These are phyloP conservation scores for Drosophila mojavensis DNA, from an alignment of 1,140 invertebrate genomes.

Conservation along the genomic window DNA sequence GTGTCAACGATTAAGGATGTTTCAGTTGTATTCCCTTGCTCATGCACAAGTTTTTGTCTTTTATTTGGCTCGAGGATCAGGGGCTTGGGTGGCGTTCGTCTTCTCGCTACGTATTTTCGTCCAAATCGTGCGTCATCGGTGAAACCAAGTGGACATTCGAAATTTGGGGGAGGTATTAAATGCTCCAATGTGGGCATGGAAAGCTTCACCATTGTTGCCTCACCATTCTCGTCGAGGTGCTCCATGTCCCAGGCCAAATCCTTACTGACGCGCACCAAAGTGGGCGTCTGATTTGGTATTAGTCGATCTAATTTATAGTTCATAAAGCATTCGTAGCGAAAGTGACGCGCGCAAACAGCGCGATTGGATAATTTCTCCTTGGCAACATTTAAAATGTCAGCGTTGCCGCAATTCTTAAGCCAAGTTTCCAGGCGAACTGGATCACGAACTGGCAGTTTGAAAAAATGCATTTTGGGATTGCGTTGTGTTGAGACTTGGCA, in stretches of 20 bases:
- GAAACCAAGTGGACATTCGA: constrained; percentile 56
- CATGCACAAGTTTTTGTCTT: constrained; percentile 22
- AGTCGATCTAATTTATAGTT: constrained; percentile 82
- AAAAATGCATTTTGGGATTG: constrained; percentile 84
- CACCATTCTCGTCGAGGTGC: constrained; percentile 48
- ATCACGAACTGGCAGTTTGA: constrained; percentile 84
- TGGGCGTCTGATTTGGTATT: constrained; percentile 54
- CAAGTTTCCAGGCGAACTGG: constrained; percentile 78
- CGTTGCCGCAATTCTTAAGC: constrained; percentile 78
- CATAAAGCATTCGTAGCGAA: constrained; percentile 84
- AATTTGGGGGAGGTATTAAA: constrained; percentile 55
- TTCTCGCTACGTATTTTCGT: constrained; percentile 20
- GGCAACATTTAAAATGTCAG: constrained; percentile 74
- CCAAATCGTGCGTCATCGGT: constrained; percentile 30
- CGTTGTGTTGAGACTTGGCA: constrained; percentile 81
- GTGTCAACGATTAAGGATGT: not conserved
- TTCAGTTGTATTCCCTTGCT: not conserved
- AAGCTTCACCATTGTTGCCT: constrained; percentile 52
- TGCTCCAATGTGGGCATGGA: constrained; percentile 40
- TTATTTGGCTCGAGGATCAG: constrained; percentile 10
- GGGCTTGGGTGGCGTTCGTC: constrained; percentile 9
- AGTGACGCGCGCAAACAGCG: constrained; percentile 85
- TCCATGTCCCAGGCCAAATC: constrained; percentile 58
- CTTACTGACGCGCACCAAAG: constrained; percentile 49
- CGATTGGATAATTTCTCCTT: constrained; percentile 82